Conservation (phyloP, 2,797 vertebrate species). For the Ciconia nigra region DNA sequence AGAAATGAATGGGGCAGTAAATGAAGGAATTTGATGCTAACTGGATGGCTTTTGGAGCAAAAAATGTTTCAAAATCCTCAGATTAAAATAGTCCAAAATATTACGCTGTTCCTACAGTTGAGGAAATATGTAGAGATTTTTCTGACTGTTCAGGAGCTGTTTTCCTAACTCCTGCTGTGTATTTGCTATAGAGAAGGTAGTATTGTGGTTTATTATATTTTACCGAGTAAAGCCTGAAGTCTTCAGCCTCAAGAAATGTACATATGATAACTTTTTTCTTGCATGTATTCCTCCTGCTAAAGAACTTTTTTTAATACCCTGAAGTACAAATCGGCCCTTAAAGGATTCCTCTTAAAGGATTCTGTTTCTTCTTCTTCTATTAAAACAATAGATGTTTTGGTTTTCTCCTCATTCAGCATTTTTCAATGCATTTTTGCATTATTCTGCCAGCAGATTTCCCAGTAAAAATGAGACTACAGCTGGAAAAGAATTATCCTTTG, state of each 20-base stretch:
- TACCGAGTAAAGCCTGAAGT: neutral
- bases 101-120: neutral
- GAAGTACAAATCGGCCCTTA: neutral
- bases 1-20: neutral
- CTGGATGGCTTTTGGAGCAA: neutral
- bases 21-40: neutral
- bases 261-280: neutral
- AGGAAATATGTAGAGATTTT: rapidly evolving
- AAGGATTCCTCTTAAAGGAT: neutral
- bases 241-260: neutral
- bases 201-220: neutral
- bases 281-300: neutral
- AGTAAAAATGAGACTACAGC: neutral
- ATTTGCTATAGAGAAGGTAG: neutral
- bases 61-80: neutral
- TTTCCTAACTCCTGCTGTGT: neutral
- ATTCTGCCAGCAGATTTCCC: neutral
- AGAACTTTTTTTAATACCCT: neutral
- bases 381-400: neutral
- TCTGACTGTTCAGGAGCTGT: neutral
- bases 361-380: neutral
- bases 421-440: neutral
- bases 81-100: neutral
- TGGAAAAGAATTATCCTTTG: neutral
- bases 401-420: neutral